A percentile compares a stretch with the other conserved stretches of the same genome.
Evolutionary conservation across 2,113 vertebrate genomes (phyloP).

Genomic region (Ciconia stormi): DNA sequence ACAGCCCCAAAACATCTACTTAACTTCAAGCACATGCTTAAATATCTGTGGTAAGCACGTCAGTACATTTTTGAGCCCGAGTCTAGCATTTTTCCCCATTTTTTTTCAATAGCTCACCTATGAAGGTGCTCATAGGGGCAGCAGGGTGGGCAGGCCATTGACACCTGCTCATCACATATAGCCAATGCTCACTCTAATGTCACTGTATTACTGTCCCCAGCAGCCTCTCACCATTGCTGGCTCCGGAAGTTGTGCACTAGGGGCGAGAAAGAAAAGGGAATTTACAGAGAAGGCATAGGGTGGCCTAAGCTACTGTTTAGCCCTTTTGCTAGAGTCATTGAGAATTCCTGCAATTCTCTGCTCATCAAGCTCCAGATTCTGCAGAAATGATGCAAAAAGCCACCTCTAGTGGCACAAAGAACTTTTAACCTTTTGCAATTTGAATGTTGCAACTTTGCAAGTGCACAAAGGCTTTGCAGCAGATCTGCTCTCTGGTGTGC

Average conservation of each 20-base stretch:
- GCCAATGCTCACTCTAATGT: background rate
- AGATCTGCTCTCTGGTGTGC: background rate
- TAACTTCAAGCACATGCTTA: background rate
- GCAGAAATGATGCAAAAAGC: background rate
- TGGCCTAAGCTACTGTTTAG: background rate
- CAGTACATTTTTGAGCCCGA: background rate
- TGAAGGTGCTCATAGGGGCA: background rate
- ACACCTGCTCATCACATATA: background rate
- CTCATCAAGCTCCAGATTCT: background rate
- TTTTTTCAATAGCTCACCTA: background rate
- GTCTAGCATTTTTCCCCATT: background rate
- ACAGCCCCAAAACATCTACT: background rate
- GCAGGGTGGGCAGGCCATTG: background rate
- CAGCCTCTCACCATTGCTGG: background rate
- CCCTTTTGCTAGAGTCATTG: background rate
- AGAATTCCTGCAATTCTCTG: background rate
- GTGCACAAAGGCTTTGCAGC: background rate
- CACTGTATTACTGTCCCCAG: background rate
- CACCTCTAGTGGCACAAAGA: background rate
- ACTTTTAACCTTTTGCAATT: background rate
- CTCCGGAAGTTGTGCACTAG: background rate
- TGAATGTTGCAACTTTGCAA: background rate
- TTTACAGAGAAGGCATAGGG: background rate
- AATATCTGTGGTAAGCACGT: background rate
- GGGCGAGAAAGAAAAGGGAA: background rate